phyloP scores from a whole-genome alignment of 2,888 invertebrate species.

The Mechanitis messenoides region DNA sequence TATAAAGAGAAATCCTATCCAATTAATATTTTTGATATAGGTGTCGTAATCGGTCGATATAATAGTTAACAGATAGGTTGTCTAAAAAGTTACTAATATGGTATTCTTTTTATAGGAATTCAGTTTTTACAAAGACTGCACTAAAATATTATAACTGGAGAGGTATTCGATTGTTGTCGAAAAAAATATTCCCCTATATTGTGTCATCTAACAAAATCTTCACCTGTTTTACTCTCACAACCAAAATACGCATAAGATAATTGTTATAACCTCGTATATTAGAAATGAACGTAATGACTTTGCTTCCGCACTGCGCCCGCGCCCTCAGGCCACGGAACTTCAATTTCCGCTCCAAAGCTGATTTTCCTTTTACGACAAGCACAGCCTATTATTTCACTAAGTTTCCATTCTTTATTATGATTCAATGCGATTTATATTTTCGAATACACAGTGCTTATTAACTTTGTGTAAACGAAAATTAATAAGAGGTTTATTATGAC shows the following conservation, averaged over 20 bases:
- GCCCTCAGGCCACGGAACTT: slow-evolving; percentile 60
- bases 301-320: slow-evolving; percentile 55
- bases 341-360: slow-evolving; percentile 65
- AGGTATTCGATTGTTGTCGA: no score
- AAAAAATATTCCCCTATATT: no score
- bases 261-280: slow-evolving; percentile 41
- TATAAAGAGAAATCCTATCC: no score
- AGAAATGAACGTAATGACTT: slow-evolving; percentile 53
- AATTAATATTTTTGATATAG: no score
- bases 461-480: not conserved
- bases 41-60: no score
- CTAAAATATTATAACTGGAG: no score
- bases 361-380: slow-evolving; percentile 58
- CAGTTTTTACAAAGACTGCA: no score
- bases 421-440: not conserved
- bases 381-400: slow-evolving; percentile 35
- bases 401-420: slow-evolving; percentile 11
- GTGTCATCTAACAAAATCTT: not conserved
- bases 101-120: no score
- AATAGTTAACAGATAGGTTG: no score
- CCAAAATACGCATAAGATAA: slow-evolving; percentile 37
- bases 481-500: not conserved
- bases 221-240: slow-evolving; percentile 5
- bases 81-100: no score
- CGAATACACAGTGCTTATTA: no score